Evolutionary conservation across 1,140 invertebrate species (phyloP), one percentile per base, ranked within the genome.

Genomic region (Psilanteris sp.): DNA sequence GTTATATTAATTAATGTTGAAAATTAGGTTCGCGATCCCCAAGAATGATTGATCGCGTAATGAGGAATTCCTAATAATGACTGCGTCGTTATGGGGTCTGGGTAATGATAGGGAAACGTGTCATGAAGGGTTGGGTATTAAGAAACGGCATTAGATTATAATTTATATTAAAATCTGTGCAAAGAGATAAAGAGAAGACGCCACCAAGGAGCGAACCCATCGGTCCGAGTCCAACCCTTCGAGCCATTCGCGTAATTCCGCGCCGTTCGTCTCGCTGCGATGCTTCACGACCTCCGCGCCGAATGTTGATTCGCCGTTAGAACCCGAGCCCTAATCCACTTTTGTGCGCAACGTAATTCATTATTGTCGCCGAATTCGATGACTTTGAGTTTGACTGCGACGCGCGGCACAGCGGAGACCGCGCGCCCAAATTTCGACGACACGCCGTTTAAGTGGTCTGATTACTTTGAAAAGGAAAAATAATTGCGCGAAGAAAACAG

Each of bases 121-220:
- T 46, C 44, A 41, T 11, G 24, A 14, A 16, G 39, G 72, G 59
- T 79, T 71, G 80, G 80, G 83, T 86, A 87, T 85, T 86, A 86
- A 87, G 85, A 86, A 88, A 87, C 71, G 83, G 84, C 83, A 86
- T 85, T 83, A 87, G 86, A 87, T 87, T 87, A 86, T 88, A 87
- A 88, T 88, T 87, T 87, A 87, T 87, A 88, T 87, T 87, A 87
- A 87, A 87, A 87, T 87, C 85, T 84, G 85, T 82, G 83, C 83
- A 78, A 82, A 79, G 80, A 87, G 85, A 88, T 87, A 87, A 87
- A 88, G 85, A 85, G 79, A 79, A 61, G 80, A 57, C 59, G 68
- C 39, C 27, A 14, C 15, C 27, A 37, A 59, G 64, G 29, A 31
- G 77, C 77, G n/a, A 37, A 79, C 77, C 78, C 75, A 78, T 57